Evolutionary conservation across 92 coral and sea anemone species (phyloP).

Genomic region (Heteractis magnifica): DNA sequence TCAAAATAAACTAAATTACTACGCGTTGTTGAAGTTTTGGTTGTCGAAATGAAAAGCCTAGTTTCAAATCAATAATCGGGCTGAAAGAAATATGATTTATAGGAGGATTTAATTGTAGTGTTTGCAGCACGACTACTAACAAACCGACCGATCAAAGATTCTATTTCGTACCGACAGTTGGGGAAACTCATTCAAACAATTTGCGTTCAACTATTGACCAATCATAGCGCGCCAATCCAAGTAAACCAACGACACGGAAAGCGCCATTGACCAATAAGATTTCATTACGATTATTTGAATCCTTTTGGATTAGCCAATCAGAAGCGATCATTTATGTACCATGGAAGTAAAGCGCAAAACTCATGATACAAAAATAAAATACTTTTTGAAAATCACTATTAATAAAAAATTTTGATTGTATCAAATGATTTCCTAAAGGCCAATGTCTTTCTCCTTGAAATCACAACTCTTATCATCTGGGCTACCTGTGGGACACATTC

Average conservation of each 20-base stretch:
- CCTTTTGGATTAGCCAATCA: slow-evolving; percentile 21
- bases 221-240: slow-evolving; percentile 38
- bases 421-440: too few species aligned
- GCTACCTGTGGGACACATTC: too few species aligned
- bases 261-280: slow-evolving; percentile 20
- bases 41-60: neutral
- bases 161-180: slow-evolving; percentile 67
- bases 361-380: neutral
- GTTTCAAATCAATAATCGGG: neutral
- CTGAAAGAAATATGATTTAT: neutral
- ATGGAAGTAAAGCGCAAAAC: neutral
- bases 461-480: too few species aligned
- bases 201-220: slow-evolving; percentile 58
- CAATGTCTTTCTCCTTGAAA: too few species aligned
- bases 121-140: neutral
- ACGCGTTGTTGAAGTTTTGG: neutral
- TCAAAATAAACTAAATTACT: neutral
- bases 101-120: neutral
- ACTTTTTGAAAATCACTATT: too few species aligned
- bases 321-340: neutral
- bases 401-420: too few species aligned
- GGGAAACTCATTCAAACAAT: slow-evolving; percentile 81
- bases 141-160: slow-evolving; percentile 20
- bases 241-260: slow-evolving; percentile 12
- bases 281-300: slow-evolving; percentile 6